These are phyloP conservation scores for Drosophila tsacasi DNA, from an alignment of 1,140 invertebrate species.

Conservation along the genomic window DNA sequence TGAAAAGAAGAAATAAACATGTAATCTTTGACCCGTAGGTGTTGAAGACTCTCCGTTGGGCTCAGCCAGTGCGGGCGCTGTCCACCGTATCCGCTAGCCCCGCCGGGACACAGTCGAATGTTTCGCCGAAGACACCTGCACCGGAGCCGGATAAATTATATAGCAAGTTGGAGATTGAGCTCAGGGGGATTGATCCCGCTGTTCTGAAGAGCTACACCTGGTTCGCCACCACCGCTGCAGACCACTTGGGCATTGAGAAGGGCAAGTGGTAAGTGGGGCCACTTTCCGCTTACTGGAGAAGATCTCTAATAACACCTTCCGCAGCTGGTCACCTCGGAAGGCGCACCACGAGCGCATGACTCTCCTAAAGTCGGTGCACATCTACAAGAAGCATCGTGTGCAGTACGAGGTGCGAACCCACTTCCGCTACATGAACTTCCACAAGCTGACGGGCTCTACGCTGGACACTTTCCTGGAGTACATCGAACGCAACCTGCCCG, in stretches of 20 bases:
- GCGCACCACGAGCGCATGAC: slow-evolving; percentile 91
- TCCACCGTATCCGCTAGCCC: slow-evolving; percentile 40
- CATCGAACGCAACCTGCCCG: slow-evolving; percentile 97
- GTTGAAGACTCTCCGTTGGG: slow-evolving; percentile 41
- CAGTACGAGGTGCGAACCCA: slow-evolving; percentile 99
- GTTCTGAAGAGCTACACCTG: slow-evolving; percentile 95
- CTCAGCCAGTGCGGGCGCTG: slow-evolving; percentile 44
- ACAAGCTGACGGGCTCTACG: slow-evolving; percentile 96
- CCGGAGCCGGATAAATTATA: slow-evolving; percentile 90
- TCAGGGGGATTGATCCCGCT: slow-evolving; percentile 93
- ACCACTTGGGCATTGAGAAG: slow-evolving; percentile 91
- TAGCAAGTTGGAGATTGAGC: slow-evolving; percentile 94
- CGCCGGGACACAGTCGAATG: background rate
- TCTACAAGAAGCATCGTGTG: slow-evolving; percentile 97
- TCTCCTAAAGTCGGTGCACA: slow-evolving; percentile 94
- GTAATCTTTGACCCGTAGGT: slow-evolving; percentile 8
- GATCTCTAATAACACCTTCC: slow-evolving; percentile 48
- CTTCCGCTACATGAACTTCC: slow-evolving; percentile 93
- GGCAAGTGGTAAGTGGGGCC: slow-evolving; percentile 88
- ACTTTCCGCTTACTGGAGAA: background rate
- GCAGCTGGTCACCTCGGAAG: slow-evolving; percentile 90
- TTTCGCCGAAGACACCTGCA: slow-evolving; percentile 8
- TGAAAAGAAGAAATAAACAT: slow-evolving; percentile 1
- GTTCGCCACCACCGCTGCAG: slow-evolving; percentile 92
- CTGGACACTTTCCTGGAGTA: slow-evolving; percentile 98